Base-by-base conservation (phyloP, 2,888 invertebrate species). In the Hirtodrosophila alboralis region DNA sequence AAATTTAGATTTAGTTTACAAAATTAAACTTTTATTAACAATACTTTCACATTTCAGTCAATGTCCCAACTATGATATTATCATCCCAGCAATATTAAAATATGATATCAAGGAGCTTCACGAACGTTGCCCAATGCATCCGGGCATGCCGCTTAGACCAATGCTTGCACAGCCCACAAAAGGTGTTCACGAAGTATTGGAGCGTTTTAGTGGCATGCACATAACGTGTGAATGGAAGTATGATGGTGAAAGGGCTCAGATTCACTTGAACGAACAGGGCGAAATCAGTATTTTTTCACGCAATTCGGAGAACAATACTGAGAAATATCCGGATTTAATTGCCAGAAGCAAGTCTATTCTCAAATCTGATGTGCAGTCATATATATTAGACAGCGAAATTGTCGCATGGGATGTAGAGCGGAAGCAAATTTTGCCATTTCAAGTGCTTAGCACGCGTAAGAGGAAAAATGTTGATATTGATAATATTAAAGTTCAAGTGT, bases 161-260 rank as follows among this genome's bases (percentile, higher is more conserved):
- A 99, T 99, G 99, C 92, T 99, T 86, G 99, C 99, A 0, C 98
- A 99, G 44, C 99, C 99, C 2, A 98, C 99, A 0, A 96, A 96
- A 90, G 98, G 98, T 2, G 95, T 99, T 1, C 93, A 94, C 65
- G 98, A 98, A 89, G 95, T 98, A 3, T 91, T 98, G 48, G 93
- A 94, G 59, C 93, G 93, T 57, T 97, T 97, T 91, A 96, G 96
- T 59, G 94, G 95, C 9, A 92, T 95, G 67, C 93, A 94, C 81
- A 99, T 99, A 90, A 98, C 98, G 0, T 99, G 99, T 90, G 99
- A 99, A 91, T 99, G 95, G 94, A 99, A 99, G 90, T 99, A 99
- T 90, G 99, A 99, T 91, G 99, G 99, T 0, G 99, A 99, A 92
- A 92, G 99, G 79, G 99, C 98, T 0, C 99, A 98, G 93, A 96